These are phyloP conservation scores for Noctua janthina DNA, from an alignment of 2,888 invertebrate genomes.

Conservation along the genomic window DNA sequence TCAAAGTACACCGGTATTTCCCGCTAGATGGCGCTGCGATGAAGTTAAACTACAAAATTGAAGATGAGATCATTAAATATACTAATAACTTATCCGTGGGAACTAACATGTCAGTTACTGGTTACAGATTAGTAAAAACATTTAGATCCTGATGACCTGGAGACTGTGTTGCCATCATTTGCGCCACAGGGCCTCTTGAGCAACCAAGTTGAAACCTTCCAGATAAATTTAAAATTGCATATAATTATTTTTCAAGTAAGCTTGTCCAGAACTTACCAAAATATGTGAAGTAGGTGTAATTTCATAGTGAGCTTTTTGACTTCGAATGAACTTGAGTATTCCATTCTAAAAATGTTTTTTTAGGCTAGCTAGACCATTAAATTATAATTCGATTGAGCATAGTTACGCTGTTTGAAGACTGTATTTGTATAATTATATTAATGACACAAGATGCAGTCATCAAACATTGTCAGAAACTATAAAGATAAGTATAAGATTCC, in stretches of 20 bases:
- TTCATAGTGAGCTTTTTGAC: not conserved
- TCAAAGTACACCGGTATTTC: not conserved
- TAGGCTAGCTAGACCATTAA: not conserved
- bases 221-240: not conserved
- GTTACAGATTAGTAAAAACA: constrained; percentile 22
- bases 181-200: not conserved
- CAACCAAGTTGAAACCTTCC: not conserved
- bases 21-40: constrained; percentile 47
- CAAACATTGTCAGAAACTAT: too few relatives aligned
- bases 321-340: not conserved
- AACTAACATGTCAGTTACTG: constrained; percentile 30
- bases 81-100: constrained; percentile 31
- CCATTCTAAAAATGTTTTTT: not conserved
- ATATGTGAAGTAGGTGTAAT: not conserved
- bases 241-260: not conserved
- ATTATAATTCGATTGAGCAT: not conserved
- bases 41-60: constrained; percentile 18
- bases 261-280: not conserved
- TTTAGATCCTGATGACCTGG: not conserved
- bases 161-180: not conserved
- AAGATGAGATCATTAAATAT: constrained; percentile 25
- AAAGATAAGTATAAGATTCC: too few relatives aligned
- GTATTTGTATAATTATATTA: too few relatives aligned
- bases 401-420: too few relatives aligned
- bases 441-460: too few relatives aligned